These are phyloP conservation scores for Leptinotarsa lineolata DNA, from an alignment of 1,140 invertebrate species.

Conservation along the genomic window DNA sequence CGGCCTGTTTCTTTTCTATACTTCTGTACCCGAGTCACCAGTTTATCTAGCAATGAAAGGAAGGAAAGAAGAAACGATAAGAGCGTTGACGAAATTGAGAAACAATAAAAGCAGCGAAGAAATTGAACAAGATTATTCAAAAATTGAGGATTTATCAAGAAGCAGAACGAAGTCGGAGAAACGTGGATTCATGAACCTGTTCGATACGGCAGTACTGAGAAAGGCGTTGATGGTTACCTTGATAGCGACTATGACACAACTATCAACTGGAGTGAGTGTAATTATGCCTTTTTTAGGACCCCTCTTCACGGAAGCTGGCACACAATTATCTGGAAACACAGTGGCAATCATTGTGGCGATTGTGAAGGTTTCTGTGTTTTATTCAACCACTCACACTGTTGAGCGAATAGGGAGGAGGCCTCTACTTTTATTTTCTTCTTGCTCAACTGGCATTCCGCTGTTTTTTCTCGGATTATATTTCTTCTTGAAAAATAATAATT, in stretches of 20 bases:
- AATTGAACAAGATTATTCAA: conserved; percentile 66
- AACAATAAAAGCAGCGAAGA: conserved; percentile 59
- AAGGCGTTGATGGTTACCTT: conserved; percentile 72
- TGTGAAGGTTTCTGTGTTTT: conserved; percentile 72
- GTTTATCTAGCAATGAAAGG: conserved; percentile 67
- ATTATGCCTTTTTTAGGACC: conserved; percentile 10
- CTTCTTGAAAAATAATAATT: conserved; percentile 59
- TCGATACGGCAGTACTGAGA: conserved; percentile 61
- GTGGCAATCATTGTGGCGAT: conserved; percentile 81
- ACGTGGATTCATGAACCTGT: conserved; percentile 62
- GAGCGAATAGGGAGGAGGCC: conserved; percentile 75
- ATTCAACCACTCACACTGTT: conserved; percentile 64
- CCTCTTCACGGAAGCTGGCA: conserved; percentile 6
- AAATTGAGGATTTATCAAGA: conserved; percentile 59
- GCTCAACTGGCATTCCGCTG: conserved; percentile 61
- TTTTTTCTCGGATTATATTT: conserved; percentile 67
- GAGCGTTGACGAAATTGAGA: conserved; percentile 69
- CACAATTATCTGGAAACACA: conserved; percentile 62
- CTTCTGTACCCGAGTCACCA: conserved; percentile 82
- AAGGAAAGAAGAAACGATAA: conserved; percentile 64
- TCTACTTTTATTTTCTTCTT: conserved; percentile 71
- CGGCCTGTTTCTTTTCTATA: conserved; percentile 69
- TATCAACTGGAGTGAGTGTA: conserved; percentile 71
- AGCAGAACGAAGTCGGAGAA: conserved; percentile 59
- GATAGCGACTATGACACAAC: conserved; percentile 73